Evolutionary conservation across 2,888 invertebrate genomes (phyloP).

Genomic region (Nycteola revayana): DNA sequence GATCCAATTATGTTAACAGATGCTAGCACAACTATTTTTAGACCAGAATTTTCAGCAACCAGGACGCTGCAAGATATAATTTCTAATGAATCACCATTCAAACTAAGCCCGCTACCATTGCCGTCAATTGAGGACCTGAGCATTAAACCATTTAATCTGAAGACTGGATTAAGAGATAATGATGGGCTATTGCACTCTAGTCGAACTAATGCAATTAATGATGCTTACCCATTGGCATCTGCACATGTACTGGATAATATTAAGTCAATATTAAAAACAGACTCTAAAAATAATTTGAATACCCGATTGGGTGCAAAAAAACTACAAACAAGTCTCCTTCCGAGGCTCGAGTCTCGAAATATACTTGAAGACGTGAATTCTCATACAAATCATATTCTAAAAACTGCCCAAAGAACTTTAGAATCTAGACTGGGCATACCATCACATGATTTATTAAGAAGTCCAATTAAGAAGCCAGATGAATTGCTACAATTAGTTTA

Average conservation of each 20-base stretch:
- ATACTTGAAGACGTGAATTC: conserved; percentile 35
- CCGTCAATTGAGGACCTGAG: conserved; percentile 46
- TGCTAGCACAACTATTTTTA: conserved; percentile 33
- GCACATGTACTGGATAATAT: conserved; percentile 37
- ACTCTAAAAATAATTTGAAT: conserved; percentile 27
- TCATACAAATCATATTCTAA: conserved; percentile 47
- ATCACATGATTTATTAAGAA: conserved; percentile 25
- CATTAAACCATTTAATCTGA: conserved; percentile 44
- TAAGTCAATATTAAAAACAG: conserved; percentile 16
- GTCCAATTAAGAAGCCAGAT: conserved; percentile 38
- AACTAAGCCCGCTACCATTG: conserved; percentile 45
- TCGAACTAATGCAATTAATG: no score
- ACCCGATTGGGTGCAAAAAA: conserved; percentile 26
- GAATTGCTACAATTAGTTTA: conserved; percentile 47
- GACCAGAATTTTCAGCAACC: conserved; percentile 27
- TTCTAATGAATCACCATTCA: conserved; percentile 44
- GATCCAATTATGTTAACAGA: conserved; percentile 35
- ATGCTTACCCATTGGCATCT: conserved; percentile 6
- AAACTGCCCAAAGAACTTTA: conserved; percentile 45
- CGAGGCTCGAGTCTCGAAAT: conserved; percentile 9
- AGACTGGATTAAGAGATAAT: conserved; percentile 21
- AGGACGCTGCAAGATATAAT: conserved; percentile 38
- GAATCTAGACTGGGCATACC: conserved; percentile 38
- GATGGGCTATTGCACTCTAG: no score
- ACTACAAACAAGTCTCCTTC: conserved; percentile 19